These are phyloP conservation scores for Tholera decimalis DNA, from an alignment of 2,888 invertebrate genomes.

Conservation along the genomic window DNA sequence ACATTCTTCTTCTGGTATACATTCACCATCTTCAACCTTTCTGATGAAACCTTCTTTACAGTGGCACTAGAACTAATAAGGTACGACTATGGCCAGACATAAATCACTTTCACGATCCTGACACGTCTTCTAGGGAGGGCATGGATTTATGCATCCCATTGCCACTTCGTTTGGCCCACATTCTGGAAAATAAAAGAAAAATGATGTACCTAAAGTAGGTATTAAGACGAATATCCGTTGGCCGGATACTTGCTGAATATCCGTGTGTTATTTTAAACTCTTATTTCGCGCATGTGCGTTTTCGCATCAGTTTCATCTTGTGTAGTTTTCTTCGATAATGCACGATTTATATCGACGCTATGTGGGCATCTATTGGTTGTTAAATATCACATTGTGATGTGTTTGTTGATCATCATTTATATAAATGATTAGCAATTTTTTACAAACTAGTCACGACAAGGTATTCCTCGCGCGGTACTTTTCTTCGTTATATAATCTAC, in stretches of 20 bases:
- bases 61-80: constrained; percentile 9
- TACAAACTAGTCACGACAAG: too few relatives aligned
- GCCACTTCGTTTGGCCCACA: not conserved
- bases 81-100: not conserved
- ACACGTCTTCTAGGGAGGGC: constrained; percentile 15
- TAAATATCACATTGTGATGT: too few relatives aligned
- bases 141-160: not conserved
- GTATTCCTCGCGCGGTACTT: too few relatives aligned
- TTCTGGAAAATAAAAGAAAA: not conserved
- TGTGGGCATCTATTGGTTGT: too few relatives aligned
- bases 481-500: too few relatives aligned
- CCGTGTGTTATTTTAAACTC: not conserved
- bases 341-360: too few relatives aligned
- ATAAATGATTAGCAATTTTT: too few relatives aligned
- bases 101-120: not conserved
- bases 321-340: too few relatives aligned
- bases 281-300: too few relatives aligned
- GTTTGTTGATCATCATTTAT: too few relatives aligned
- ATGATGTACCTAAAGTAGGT: too few relatives aligned
- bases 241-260: not conserved
- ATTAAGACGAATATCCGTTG: not conserved
- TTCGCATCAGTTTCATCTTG: too few relatives aligned
- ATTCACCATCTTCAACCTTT: constrained; percentile 12
- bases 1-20: constrained; percentile 24
- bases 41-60: constrained; percentile 25